These are phyloP conservation scores for Lophotriccus pileatus DNA, from an alignment of 2,797 vertebrate genomes.

Conservation along the genomic window DNA sequence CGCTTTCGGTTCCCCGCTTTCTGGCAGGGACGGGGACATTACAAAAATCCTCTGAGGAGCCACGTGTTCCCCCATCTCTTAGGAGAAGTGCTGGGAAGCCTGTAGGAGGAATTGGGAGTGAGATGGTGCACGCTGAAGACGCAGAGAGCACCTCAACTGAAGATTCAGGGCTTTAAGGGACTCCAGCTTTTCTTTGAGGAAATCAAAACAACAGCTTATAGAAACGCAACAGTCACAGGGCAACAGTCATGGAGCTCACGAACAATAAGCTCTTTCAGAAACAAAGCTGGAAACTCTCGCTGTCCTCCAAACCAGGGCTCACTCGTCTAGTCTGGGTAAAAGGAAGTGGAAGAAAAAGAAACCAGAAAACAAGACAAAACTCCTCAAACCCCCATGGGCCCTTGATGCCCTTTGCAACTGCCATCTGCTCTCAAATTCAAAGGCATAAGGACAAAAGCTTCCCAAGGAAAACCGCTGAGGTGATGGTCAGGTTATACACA, in stretches of 20 bases:
- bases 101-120: background rate
- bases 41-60: background rate
- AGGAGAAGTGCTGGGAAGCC: background rate
- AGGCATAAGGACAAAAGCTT: background rate
- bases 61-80: background rate
- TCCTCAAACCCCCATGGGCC: background rate
- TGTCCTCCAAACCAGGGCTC: background rate
- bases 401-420: background rate
- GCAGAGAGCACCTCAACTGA: background rate
- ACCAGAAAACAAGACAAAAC: background rate
- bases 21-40: background rate
- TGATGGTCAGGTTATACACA: background rate
- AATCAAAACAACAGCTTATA: background rate
- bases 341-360: background rate
- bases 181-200: background rate
- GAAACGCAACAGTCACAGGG: background rate
- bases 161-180: accelerated
- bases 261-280: background rate
- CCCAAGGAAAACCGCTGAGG: background rate
- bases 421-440: background rate
- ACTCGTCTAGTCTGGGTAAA: background rate
- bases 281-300: background rate
- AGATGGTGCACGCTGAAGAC: background rate
- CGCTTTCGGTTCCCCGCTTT: background rate
- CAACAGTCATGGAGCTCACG: background rate